These are phyloP conservation scores for Cyphomyrus discorhynchus DNA, from an alignment of 2,113 vertebrate species.

Conservation along the genomic window DNA sequence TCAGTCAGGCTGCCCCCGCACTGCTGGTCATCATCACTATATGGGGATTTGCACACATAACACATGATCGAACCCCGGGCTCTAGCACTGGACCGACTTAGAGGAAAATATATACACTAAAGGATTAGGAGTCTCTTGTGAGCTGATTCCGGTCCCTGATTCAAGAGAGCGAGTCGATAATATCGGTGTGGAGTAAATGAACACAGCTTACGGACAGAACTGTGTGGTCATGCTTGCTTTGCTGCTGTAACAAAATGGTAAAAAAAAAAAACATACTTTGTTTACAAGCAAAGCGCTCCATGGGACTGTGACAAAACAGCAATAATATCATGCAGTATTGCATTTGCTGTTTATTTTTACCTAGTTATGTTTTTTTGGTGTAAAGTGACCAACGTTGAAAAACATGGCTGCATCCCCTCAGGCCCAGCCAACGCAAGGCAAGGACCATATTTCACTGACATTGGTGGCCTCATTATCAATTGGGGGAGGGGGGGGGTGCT, in stretches of 20 bases:
- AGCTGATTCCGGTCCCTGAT: neutral
- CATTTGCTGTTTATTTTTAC: neutral
- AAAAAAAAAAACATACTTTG: neutral
- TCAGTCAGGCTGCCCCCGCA: neutral
- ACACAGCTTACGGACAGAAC: neutral
- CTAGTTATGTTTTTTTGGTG: neutral
- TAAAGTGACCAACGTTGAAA: neutral
- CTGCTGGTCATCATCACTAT: neutral
- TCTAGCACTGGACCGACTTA: neutral
- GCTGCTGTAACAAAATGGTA: neutral
- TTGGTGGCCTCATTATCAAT: neutral
- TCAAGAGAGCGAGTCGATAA: neutral
- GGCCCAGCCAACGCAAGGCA: neutral
- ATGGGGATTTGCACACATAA: neutral
- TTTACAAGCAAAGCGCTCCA: neutral
- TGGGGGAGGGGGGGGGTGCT: neutral
- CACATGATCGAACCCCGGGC: neutral
- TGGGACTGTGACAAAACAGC: neutral
- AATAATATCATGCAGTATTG: neutral
- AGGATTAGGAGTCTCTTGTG: neutral
- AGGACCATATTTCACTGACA: slow-evolving; percentile 10
- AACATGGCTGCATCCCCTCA: neutral
- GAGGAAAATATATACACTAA: neutral
- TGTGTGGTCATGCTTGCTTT: neutral
- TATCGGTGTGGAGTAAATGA: neutral